Percentiles rank a stretch among this genome's conserved stretches.
These are phyloP conservation scores for Xestobium rufovillosum DNA, from an alignment of 2,888 invertebrate genomes.

Conservation along the genomic window DNA sequence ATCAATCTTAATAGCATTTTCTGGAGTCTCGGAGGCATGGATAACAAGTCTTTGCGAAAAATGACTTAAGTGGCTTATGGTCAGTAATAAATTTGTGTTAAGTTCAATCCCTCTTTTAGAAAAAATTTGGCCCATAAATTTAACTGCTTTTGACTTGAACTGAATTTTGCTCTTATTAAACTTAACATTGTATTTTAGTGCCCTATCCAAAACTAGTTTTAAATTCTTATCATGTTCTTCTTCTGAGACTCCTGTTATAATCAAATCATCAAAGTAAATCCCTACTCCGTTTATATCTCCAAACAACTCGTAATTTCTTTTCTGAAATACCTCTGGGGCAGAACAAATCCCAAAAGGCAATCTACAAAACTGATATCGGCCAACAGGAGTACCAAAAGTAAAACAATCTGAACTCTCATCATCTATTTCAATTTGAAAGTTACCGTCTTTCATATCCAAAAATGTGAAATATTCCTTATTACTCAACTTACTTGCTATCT, in stretches of 20 bases:
- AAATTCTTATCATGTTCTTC: slow-evolving; percentile 22
- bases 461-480: slow-evolving; percentile 19
- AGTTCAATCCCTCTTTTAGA: slow-evolving; percentile 7
- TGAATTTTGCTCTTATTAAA: slow-evolving; percentile 16
- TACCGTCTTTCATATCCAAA: slow-evolving; percentile 22
- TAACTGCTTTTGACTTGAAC: slow-evolving; percentile 11
- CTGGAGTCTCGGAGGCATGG: slow-evolving; percentile 7
- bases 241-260: no score
- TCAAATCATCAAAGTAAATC: no score
- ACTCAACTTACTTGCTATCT: slow-evolving; percentile 17
- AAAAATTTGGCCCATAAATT: slow-evolving; percentile 19
- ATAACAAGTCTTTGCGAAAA: no score
- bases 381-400: slow-evolving; percentile 21
- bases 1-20: slow-evolving; percentile 8
- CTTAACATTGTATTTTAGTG: slow-evolving; percentile 13
- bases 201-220: slow-evolving; percentile 19
- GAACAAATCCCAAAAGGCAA: slow-evolving; percentile 18
- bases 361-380: slow-evolving; percentile 19
- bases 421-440: slow-evolving; percentile 19
- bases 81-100: no score
- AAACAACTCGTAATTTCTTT: no score
- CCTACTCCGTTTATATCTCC: slow-evolving; percentile 13
- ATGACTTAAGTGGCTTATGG: slow-evolving; percentile 32
- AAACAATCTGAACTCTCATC: slow-evolving; percentile 12
- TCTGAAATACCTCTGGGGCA: slow-evolving; percentile 16